Percentiles rank a stretch among this genome's conserved stretches.
Evolutionary conservation across 2,888 invertebrate genomes (phyloP).

Genomic region (Brachypalpus laphriformis): DNA sequence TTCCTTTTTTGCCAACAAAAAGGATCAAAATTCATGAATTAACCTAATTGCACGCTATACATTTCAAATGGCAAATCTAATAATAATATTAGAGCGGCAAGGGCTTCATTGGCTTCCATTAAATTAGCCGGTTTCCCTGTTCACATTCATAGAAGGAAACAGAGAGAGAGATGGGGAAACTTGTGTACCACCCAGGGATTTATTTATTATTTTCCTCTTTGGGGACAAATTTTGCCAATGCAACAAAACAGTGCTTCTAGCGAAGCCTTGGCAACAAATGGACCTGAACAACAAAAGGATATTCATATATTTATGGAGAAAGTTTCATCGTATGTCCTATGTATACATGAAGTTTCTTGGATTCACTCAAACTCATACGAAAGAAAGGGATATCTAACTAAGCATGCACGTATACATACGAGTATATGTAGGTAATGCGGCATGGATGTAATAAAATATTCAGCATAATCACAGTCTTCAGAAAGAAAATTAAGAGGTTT

Average conservation of each 20-base stretch:
- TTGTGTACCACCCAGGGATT: constrained; percentile 27
- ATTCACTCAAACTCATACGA: background rate
- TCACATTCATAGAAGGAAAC: background rate
- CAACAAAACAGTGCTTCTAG: constrained; percentile 25
- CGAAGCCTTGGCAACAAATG: background rate
- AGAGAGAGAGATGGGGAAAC: background rate
- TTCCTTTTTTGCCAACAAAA: constrained; percentile 18
- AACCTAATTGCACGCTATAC: constrained; percentile 57
- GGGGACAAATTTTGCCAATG: constrained; percentile 50
- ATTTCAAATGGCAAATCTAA: constrained; percentile 53
- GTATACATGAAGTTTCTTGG: background rate
- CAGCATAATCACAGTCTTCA: constrained; percentile 6
- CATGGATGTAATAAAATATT: constrained; percentile 6
- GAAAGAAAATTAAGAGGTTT: background rate
- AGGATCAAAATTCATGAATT: constrained; percentile 50
- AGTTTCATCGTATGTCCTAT: background rate
- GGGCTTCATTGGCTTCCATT: constrained; percentile 42
- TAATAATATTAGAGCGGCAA: constrained; percentile 38
- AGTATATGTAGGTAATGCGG: background rate
- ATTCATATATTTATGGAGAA: constrained; percentile 30
- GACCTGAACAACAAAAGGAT: background rate
- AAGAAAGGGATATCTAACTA: background rate
- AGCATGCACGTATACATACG: no score
- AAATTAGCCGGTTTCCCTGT: constrained; percentile 12
- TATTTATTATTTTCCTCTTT: constrained; percentile 55